Evolutionary conservation across 2,113 vertebrate species (phyloP).

Genomic region (Synodontis membranacea): DNA sequence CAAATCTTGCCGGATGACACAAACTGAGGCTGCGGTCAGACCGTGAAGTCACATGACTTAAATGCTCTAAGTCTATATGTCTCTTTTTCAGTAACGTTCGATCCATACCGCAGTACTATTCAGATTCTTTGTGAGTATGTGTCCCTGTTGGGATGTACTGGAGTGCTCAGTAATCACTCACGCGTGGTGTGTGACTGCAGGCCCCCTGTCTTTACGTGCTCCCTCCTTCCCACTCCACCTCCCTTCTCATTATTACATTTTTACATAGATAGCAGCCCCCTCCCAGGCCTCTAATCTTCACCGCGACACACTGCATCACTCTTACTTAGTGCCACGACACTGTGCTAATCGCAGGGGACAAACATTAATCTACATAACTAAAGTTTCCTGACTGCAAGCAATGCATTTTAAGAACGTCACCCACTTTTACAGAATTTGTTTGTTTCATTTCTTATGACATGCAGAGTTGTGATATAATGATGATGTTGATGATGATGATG

Average conservation of each 20-base stretch:
- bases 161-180: slow-evolving; percentile 66
- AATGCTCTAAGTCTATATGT: neutral
- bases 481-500: neutral
- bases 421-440: neutral
- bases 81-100: neutral
- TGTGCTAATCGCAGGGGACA: slow-evolving; percentile 33
- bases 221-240: slow-evolving; percentile 55
- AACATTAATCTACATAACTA: slow-evolving; percentile 40
- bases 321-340: slow-evolving; percentile 28
- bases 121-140: slow-evolving; percentile 13
- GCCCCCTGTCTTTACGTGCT: slow-evolving; percentile 47
- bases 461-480: neutral
- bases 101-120: slow-evolving; percentile 4
- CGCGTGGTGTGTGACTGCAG: slow-evolving; percentile 60
- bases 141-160: slow-evolving; percentile 47
- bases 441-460: slow-evolving; percentile 29
- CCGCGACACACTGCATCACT: slow-evolving; percentile 13
- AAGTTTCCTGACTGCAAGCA: slow-evolving; percentile 32
- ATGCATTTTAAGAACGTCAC: slow-evolving; percentile 21
- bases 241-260: slow-evolving; percentile 42
- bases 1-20: neutral
- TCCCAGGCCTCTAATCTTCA: slow-evolving; percentile 5
- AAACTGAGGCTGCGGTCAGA: neutral
- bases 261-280: slow-evolving; percentile 37
- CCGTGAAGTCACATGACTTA: neutral